Evolutionary conservation across 2,797 vertebrate genomes (phyloP).

Genomic region (Pseudomugil gertrudae): DNA sequence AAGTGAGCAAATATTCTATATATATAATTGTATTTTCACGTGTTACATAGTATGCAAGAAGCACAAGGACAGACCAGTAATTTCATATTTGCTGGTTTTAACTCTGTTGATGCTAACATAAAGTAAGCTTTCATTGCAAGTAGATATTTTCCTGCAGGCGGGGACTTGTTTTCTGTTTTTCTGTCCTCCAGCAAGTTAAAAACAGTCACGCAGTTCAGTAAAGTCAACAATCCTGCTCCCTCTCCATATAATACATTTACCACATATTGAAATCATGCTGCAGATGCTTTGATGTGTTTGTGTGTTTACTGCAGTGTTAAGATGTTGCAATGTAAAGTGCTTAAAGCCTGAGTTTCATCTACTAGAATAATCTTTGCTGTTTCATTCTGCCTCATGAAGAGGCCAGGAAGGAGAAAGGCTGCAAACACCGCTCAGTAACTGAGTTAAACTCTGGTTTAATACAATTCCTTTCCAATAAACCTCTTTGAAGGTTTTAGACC

Average conservation of each 20-base stretch:
- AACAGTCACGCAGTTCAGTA: slow-evolving; percentile 47
- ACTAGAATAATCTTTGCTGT: slow-evolving; percentile 28
- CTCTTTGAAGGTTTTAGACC: slow-evolving; percentile 54
- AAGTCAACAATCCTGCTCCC: slow-evolving; percentile 51
- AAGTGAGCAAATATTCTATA: slow-evolving; percentile 33
- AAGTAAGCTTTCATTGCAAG: slow-evolving; percentile 52
- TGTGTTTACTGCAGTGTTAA: slow-evolving; percentile 22
- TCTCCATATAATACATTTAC: slow-evolving; percentile 50
- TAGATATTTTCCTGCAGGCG: slow-evolving; percentile 53
- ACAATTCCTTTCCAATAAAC: slow-evolving; percentile 58
- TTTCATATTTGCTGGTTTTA: slow-evolving; percentile 37
- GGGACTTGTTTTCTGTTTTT: slow-evolving; percentile 53
- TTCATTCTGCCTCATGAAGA: slow-evolving; percentile 6
- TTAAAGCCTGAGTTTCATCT: slow-evolving; percentile 39
- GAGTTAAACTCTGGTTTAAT: slow-evolving; percentile 57
- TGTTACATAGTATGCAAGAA: slow-evolving; percentile 3
- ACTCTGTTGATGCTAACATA: slow-evolving; percentile 49
- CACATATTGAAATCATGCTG: slow-evolving; percentile 50
- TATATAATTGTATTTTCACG: too few relatives aligned
- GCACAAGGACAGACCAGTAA: slow-evolving; percentile 24
- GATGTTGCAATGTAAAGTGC: slow-evolving; percentile 22
- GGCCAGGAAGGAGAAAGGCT: slow-evolving; percentile 17
- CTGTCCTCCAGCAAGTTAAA: slow-evolving; percentile 54
- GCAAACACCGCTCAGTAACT: slow-evolving; percentile 31
- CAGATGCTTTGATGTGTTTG: slow-evolving; percentile 37